Base-by-base conservation (phyloP, 1,140 invertebrate species). In the Dendrolimus punctatus region DNA sequence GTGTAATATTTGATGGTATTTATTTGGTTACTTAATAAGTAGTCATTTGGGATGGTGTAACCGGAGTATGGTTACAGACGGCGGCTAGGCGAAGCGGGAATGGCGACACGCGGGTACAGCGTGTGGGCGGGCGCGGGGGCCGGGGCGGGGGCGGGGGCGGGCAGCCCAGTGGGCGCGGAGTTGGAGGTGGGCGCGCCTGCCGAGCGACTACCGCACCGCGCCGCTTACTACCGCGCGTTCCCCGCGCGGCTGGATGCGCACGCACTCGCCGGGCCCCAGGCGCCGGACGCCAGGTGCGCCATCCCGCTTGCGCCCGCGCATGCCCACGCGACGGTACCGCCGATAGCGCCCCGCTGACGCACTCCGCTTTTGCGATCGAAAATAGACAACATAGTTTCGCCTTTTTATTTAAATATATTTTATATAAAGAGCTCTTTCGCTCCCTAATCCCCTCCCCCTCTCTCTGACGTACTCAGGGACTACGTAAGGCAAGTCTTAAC, bases 181-280 rank as follows among this genome's bases (percentile, higher is more conserved):
- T 91, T 95, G 56, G 92, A 95, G 73, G 92, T 93, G 46, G 91
- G 91, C 47, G 89, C 91, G 41, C 95, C 96, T 4, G 91, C 89
- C 39, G 94, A 95, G 86, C 90, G 95, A 38, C 80, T 93, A 53
- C 90, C 91, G 43, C 91, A 92, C 73, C 87, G 91, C 58, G 90
- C 91, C 42, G 92, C 91, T 6, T 93, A 93, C 78, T 92, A 92
- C 76, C 89, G 90, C 80, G 90, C 93, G 65, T 98, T 98, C 87
- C 96, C 96, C 9, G 96, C 96, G n/a, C 74, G 93, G 5, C 87
- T 98, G 38, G 94, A 96, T 73, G 90, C 88, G 57, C 90, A 91
- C 42, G 89, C 93, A 43, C 89, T 98, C 44, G 95, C 94, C 67
- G 93, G 93, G 79, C 93, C 95, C 68, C 93, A 93, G 39, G 84